phyloP scores from a whole-genome alignment of 2,113 vertebrate species.

The Colinus virginianus region DNA sequence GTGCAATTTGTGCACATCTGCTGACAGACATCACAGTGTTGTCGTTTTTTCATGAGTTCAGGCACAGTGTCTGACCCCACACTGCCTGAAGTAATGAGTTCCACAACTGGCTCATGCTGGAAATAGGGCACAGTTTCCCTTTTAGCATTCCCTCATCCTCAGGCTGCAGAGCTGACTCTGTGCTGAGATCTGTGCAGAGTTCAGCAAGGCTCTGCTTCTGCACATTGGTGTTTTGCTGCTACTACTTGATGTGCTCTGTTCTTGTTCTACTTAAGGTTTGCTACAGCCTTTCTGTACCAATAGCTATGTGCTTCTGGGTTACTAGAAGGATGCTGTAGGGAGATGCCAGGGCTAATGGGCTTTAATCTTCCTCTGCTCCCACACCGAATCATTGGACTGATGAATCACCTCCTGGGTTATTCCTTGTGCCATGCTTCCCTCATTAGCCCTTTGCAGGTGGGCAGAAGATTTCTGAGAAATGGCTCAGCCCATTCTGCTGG shows the following conservation, averaged over 20 bases:
- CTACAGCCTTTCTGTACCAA: neutral
- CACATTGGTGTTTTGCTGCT: neutral
- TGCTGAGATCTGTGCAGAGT: neutral
- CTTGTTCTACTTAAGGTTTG: neutral
- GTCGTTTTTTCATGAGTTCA: neutral
- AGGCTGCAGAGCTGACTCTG: neutral
- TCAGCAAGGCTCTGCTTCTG: neutral
- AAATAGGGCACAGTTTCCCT: neutral
- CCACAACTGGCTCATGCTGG: neutral
- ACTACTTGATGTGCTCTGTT: neutral
- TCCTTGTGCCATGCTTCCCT: neutral
- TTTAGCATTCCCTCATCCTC: neutral
- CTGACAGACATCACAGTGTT: neutral
- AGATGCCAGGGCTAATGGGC: neutral
- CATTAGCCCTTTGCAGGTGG: neutral
- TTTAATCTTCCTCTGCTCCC: neutral
- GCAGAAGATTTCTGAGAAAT: neutral
- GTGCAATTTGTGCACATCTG: neutral
- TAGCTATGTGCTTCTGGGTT: conserved; percentile 21
- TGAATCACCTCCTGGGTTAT: neutral
- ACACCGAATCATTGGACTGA: neutral
- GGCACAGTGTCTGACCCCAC: neutral
- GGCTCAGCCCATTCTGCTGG: neutral
- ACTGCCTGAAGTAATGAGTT: neutral
- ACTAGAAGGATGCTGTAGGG: conserved; percentile 1